phyloP scores from a whole-genome alignment of 2,888 invertebrate genomes.

The Trichopria drosophilae region DNA sequence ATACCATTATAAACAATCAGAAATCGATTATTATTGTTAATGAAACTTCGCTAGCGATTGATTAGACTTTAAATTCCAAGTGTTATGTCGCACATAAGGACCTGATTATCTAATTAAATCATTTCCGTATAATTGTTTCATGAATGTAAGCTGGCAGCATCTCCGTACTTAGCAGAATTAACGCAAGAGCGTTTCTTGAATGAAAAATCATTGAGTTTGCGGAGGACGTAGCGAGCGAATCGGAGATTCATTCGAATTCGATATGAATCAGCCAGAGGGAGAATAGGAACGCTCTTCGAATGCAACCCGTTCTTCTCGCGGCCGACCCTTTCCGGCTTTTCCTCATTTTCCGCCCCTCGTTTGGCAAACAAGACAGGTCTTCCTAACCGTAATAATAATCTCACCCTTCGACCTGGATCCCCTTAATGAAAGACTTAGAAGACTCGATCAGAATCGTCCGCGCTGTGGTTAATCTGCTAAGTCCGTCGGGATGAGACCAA shows the following conservation, averaged over 20 bases:
- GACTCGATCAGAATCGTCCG: constrained; percentile 57
- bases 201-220: too few relatives aligned
- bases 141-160: too few relatives aligned
- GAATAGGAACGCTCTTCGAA: constrained; percentile 11
- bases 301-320: constrained; percentile 29
- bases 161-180: too few relatives aligned
- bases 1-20: too few relatives aligned
- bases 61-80: too few relatives aligned
- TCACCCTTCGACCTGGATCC: constrained; percentile 36
- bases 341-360: constrained; percentile 44
- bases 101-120: too few relatives aligned
- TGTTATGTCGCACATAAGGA: too few relatives aligned
- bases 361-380: constrained; percentile 54
- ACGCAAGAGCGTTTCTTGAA: too few relatives aligned
- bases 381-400: constrained; percentile 55
- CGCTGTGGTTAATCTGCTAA: constrained; percentile 54
- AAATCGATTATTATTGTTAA: too few relatives aligned
- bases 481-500: constrained; percentile 52
- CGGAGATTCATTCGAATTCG: constrained; percentile 23
- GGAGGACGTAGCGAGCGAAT: too few relatives aligned
- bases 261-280: constrained; percentile 25
- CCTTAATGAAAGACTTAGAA: constrained; percentile 58
- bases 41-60: too few relatives aligned
- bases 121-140: too few relatives aligned
- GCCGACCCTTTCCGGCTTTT: constrained; percentile 47